Conservation (phyloP, 1,140 invertebrate species). For the Venustaconcha ellipsiformis region DNA sequence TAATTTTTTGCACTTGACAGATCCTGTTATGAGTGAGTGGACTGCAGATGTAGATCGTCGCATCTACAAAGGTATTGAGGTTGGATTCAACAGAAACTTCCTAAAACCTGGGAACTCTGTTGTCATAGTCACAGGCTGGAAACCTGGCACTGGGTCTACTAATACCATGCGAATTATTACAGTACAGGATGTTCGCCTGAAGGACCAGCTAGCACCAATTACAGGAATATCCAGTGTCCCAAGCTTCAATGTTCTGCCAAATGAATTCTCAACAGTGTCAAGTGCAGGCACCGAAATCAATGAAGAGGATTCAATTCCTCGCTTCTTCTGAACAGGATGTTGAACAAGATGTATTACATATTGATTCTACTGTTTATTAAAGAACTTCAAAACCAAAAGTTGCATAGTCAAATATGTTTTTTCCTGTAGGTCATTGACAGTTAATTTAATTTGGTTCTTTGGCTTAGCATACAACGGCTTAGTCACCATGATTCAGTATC, state of each 20-base stretch:
- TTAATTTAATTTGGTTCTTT: too few relatives aligned
- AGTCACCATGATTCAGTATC: too few relatives aligned
- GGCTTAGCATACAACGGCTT: too few relatives aligned
- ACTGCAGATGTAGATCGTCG: slow-evolving; percentile 94
- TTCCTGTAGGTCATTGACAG: too few relatives aligned
- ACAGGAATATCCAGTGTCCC: slow-evolving; percentile 48
- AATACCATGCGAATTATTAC: slow-evolving; percentile 21
- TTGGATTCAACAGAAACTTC: slow-evolving; percentile 89
- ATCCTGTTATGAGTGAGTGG: slow-evolving; percentile 77
- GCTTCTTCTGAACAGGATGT: too few relatives aligned
- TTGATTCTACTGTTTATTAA: too few relatives aligned
- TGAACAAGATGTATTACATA: too few relatives aligned
- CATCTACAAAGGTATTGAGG: slow-evolving; percentile 88
- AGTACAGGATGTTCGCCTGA: slow-evolving; percentile 22
- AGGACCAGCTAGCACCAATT: slow-evolving; percentile 45
- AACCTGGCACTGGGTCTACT: slow-evolving; percentile 23
- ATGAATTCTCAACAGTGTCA: too few relatives aligned
- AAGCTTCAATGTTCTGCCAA: slow-evolving; percentile 29
- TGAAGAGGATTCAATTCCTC: too few relatives aligned
- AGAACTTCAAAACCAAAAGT: too few relatives aligned
- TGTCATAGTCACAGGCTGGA: slow-evolving; percentile 83
- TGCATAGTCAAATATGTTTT: too few relatives aligned
- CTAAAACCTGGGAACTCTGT: slow-evolving; percentile 89
- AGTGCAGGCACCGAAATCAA: too few relatives aligned
- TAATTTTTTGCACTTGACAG: slow-evolving; percentile 29